Base-by-base conservation (phyloP, 2,888 invertebrate genomes). In the Ceraclea dissimilis region DNA sequence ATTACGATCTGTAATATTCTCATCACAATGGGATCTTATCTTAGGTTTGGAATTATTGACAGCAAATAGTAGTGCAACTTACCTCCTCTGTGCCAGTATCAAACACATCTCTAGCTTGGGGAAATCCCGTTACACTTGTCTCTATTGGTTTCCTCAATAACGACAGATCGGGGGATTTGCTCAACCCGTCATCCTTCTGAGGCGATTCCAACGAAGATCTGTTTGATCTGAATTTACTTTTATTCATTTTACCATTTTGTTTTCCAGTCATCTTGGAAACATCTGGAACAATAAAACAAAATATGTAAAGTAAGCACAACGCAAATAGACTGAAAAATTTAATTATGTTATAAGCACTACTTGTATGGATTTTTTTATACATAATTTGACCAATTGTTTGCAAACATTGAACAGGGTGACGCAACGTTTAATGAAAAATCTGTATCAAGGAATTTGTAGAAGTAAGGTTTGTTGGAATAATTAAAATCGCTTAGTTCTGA, bases 31-130 rank as follows among this genome's bases (percentile, higher is more conserved):
- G 10, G 26, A 26, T 26, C 26, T 6, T 10, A n/a, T 26, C 26
- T 26, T 26, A 10, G n/a, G n/a, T n/a, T 10, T 26, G 26, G 26
- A 26, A 26, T 26, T 10, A 26, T 26, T 26, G 10, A 26, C 4
- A 10, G 5, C 26, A 10, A 26, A 26, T 4, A 10, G 5, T 10
- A 26, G 10, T 26, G 26, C 26, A 26, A 26, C 26, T n/a, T 71
- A 89, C 85, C 79, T 90, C 90, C 64, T 82, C 81, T 63, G 86
- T 89, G 52, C 87, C 90, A 65, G 82, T 82, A 66, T 88, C 84
- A 67, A 85, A 83, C 58, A 89, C 80, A 66, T 83, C 82, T 44
- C 85, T 76, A 13, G 88, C 84, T 69, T 90, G 85, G 56, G 78
- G 76, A 67, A 90, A 79, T 51, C 85, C 85, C 62, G 82, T 81